Base-by-base conservation (phyloP, 2,113 vertebrate species). In the Caloenas nicobarica region DNA sequence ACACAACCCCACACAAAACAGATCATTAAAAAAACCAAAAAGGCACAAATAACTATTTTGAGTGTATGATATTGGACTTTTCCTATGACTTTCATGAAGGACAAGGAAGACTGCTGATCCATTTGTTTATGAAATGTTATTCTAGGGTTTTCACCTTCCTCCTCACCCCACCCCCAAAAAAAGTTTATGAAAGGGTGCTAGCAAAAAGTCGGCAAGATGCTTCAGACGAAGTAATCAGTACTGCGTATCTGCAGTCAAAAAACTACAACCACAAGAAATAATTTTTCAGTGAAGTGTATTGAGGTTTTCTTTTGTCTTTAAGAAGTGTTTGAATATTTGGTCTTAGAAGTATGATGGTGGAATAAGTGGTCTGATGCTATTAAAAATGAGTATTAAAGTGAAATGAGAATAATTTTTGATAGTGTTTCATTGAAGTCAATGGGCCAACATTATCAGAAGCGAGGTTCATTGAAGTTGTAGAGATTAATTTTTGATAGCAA, bases 341-440 rank as follows among this genome's bases (percentile, higher is more conserved):
- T 72, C 65, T 81, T 88, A 50, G 73, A 92, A 82, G 31, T 23
- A 50, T 24, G 50, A 16, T 77, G 66, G 23, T 56, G 58, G 51
- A 90, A 78, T 85, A 44, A 72, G 61, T 66, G 36, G 44, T 36
- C 54, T 77, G 76, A 66, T 62, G 46, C 70, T 90, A 88, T 88
- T 80, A 89, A 58, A 87, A 94, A 54, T 79, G 3, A 86, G 11
- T 54, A 65, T 34, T 89, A 40, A 94, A 91, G 50, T 72, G 88
- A 93, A 94, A 74, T 25, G 61, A 66, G 66, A 94, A 69, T 87
- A 87, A 50, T 77, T 93, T 95, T 70, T 40, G 51, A 64, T 21
- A 80, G 28, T 69, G 68, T 93, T 94, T 95, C 66, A 81, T 36
- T 96, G 80, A 91, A 94, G 79, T 94, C 81, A 94, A 16, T 57